A percentile compares a stretch with the other conserved stretches of the same genome.
Conservation (phyloP, 2,888 invertebrate genomes). For the Nymphalis c-album region DNA sequence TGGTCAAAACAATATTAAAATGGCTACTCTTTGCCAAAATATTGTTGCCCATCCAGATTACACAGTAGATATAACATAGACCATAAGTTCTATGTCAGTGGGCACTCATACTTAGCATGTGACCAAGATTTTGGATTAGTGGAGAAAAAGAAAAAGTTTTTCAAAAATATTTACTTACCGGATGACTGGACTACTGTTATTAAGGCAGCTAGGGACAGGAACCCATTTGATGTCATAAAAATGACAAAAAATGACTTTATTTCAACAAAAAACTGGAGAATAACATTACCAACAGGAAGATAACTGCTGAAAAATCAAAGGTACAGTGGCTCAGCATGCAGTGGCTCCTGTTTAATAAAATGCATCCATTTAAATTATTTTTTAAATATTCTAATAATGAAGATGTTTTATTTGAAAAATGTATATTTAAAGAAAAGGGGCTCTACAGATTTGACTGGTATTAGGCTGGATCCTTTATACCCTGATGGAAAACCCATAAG, state of each 20-base stretch:
- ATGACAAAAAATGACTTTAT: conserved; percentile 15
- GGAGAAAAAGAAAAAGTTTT: not conserved
- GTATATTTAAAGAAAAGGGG: too few species aligned
- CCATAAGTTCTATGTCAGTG: not conserved
- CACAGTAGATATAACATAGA: conserved; percentile 1
- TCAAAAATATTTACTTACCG: not conserved
- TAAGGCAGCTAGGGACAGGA: conserved; percentile 8
- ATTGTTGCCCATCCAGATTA: conserved; percentile 16
- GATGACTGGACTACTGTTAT: conserved; percentile 8
- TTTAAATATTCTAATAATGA: conserved; percentile 16
- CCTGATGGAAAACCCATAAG: too few species aligned
- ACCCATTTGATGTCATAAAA: conserved; percentile 12
- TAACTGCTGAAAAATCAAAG: conserved; percentile 8
- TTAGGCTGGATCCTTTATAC: too few species aligned
- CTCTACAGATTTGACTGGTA: too few species aligned
- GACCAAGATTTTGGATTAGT: conserved; percentile 4
- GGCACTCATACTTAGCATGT: not conserved
- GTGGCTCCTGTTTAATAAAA: conserved; percentile 19
- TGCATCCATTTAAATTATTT: conserved; percentile 14
- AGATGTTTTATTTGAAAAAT: not conserved
- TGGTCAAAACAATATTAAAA: conserved; percentile 46
- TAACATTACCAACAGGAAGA: conserved; percentile 13
- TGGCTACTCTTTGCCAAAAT: conserved; percentile 39
- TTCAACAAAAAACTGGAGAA: conserved; percentile 12
- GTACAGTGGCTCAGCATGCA: conserved; percentile 16